Conservation (phyloP, 1,140 invertebrate genomes). For the Amyelois transitella region DNA sequence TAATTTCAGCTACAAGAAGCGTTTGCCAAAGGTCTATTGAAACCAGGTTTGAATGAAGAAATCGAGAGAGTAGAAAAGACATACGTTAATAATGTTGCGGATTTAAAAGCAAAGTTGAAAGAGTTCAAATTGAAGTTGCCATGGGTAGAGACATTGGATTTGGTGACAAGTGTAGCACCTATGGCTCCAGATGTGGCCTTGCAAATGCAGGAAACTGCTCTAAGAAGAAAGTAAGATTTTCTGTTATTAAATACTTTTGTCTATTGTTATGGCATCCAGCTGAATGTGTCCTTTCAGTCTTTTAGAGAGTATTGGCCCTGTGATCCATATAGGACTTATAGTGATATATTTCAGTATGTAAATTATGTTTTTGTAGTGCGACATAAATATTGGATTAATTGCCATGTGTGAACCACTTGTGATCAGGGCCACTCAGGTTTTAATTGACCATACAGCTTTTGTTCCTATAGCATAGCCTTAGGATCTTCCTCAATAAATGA, state of each 20-base stretch:
- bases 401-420: no score
- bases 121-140: conserved; percentile 83
- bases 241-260: neutral
- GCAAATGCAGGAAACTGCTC: conserved; percentile 83
- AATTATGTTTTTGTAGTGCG: no score
- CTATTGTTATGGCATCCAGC: no score
- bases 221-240: conserved; percentile 77
- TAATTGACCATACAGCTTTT: no score
- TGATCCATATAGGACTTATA: no score
- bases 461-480: no score
- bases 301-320: no score
- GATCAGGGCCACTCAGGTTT: no score
- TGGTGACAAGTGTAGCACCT: conserved; percentile 83
- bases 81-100: conserved; percentile 81
- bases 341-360: no score
- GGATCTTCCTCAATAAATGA: no score
- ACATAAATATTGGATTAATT: no score
- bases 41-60: conserved; percentile 87
- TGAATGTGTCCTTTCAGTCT: no score
- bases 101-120: conserved; percentile 81
- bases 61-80: conserved; percentile 76
- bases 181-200: conserved; percentile 87
- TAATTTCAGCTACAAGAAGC: conserved; percentile 85
- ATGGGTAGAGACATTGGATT: conserved; percentile 91
- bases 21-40: conserved; percentile 85